Evolutionary conservation across 2,888 invertebrate species (phyloP).

Genomic region (Cheilosia variabilis): DNA sequence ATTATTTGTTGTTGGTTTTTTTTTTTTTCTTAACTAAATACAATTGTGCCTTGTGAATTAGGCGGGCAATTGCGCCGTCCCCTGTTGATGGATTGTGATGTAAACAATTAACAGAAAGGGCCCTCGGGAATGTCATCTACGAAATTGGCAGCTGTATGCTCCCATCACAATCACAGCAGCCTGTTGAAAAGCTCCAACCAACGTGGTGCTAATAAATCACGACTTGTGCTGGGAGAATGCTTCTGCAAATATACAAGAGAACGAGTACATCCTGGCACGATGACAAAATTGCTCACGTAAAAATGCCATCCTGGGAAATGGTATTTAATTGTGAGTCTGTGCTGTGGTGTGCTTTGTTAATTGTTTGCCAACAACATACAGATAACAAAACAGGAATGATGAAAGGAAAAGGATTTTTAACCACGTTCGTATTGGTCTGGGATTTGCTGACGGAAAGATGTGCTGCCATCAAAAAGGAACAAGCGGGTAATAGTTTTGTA

Average conservation of each 20-base stretch:
- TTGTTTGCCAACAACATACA: slow-evolving; percentile 54
- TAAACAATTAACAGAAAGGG: slow-evolving; percentile 60
- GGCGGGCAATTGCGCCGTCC: slow-evolving; percentile 49
- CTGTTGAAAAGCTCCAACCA: slow-evolving; percentile 39
- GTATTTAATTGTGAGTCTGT: slow-evolving; percentile 51
- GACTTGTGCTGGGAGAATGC: slow-evolving; percentile 45
- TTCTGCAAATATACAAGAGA: slow-evolving; percentile 40
- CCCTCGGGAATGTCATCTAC: slow-evolving; percentile 50
- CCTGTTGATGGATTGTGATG: slow-evolving; percentile 58
- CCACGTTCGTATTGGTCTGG: slow-evolving; percentile 11
- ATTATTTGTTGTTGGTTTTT: slow-evolving; percentile 33
- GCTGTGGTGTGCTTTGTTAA: slow-evolving; percentile 55
- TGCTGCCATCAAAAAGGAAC: neutral
- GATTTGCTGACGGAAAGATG: neutral
- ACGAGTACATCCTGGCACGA: slow-evolving; percentile 23
- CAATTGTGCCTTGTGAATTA: slow-evolving; percentile 50
- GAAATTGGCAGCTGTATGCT: slow-evolving; percentile 50
- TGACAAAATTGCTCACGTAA: slow-evolving; percentile 61
- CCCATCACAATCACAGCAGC: neutral
- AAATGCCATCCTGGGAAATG: slow-evolving; percentile 57
- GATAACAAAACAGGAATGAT: neutral
- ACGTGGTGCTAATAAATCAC: slow-evolving; percentile 63
- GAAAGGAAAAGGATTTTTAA: slow-evolving; percentile 10
- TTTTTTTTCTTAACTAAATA: slow-evolving; percentile 29
- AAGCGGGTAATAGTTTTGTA: neutral